Evolutionary conservation across 2,113 vertebrate species (phyloP), one percentile per base, ranked within the genome.

Genomic region (Etheostoma cragini): DNA sequence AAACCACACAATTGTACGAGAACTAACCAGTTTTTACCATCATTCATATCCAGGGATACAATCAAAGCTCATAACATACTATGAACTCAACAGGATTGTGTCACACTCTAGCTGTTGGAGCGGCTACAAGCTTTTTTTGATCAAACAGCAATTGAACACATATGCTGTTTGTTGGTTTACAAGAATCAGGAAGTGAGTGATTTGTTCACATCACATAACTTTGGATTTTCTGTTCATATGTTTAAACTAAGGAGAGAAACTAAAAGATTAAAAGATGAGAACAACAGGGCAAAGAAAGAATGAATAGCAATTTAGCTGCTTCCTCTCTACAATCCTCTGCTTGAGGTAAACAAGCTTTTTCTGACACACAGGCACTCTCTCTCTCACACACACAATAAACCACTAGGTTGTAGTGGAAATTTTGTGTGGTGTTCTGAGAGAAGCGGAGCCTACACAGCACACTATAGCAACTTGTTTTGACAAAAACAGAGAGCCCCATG

Each of bases 321-420:
- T 38, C 68, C 77, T 72, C 53, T 45, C 30, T 64, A 22, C 53
- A 72, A 42, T 49, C 7, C 24, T 49, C 26, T 24, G 15, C 30
- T 67, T 0, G 2, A 53, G 22, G 26, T 57, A 56, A 80, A 57
- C 60, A 72, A 72, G 26, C 67, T 47, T 47, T 49, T 17, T 35
- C 26, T 6, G 3, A 1, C 16, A 8, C 35, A 38, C 35, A 38
- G 1, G 33, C 1, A 7, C 33, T 35, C 33, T 35, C 33, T 7
- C 17, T n/a, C 19, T 54, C 22, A 35, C 45, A 49, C 24, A 24
- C 77, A 50, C 16, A 66, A 33, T 5, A 26, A 69, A 11, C 22
- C 33, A 60, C 17, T 60, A 24, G 22, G 26, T 47, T 56, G 53
- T 60, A n/a, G 16, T 73, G 69, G 78, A 80, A 73, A 58, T 30